Percentiles rank a stretch among this genome's conserved stretches.
Evolutionary conservation across 2,888 invertebrate genomes (phyloP).

Genomic region (Dynastes grantii): DNA sequence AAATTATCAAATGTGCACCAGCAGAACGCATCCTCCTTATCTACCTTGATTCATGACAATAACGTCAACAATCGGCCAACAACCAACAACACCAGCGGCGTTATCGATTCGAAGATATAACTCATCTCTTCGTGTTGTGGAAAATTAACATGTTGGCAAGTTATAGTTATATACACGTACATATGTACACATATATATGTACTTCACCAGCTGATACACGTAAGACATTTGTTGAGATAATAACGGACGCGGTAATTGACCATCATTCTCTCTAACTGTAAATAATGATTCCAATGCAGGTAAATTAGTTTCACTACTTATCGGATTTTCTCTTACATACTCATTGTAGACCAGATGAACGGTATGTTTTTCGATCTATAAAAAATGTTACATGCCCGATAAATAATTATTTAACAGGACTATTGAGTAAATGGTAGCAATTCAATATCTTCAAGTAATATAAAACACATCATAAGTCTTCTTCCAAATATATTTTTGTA

Average conservation of each 20-base stretch:
- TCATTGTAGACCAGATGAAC: background rate
- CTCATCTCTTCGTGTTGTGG: conserved; percentile 41
- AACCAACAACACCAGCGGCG: conserved; percentile 34
- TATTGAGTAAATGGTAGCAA: too few relatives aligned
- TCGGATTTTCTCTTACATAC: background rate
- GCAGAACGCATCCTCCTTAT: conserved; percentile 67
- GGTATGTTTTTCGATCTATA: too few relatives aligned
- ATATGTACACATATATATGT: conserved; percentile 4
- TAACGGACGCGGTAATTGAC: conserved; percentile 22
- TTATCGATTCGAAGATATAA: conserved; percentile 48
- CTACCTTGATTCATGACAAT: conserved; percentile 65
- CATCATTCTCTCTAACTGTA: conserved; percentile 30
- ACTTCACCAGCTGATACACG: conserved; percentile 28
- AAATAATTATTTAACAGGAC: too few relatives aligned
- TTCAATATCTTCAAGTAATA: too few relatives aligned
- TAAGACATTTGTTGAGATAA: conserved; percentile 38
- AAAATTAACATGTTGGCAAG: conserved; percentile 47
- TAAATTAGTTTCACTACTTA: conserved; percentile 5
- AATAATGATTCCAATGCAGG: conserved; percentile 5
- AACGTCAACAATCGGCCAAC: conserved; percentile 41
- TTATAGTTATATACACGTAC: background rate
- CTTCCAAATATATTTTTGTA: too few relatives aligned
- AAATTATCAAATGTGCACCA: conserved; percentile 70
- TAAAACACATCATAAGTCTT: too few relatives aligned
- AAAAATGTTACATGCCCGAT: too few relatives aligned